Evolutionary conservation across 2,113 vertebrate genomes (phyloP), one percentile per base, ranked within the genome.

Genomic region (Chionomys nivalis): DNA sequence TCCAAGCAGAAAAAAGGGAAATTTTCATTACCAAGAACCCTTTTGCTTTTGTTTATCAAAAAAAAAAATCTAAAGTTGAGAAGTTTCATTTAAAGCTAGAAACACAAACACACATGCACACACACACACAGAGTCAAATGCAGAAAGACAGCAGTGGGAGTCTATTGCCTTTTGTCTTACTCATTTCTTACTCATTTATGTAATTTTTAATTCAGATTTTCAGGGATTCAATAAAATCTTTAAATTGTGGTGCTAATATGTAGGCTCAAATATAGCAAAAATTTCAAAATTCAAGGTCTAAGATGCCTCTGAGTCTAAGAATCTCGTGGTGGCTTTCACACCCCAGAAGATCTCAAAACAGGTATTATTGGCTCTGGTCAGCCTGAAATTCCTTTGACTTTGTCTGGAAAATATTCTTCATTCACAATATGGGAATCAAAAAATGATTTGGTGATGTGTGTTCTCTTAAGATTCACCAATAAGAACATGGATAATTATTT

Each of bases 381-480:
- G 2, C 58, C 90, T 5, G 1, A 78, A 49, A 89, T 77, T 21
- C 33, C 39, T 44, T 92, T 88, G 11, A 49, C 49, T 87, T 95
- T 14, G 28, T 42, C 31, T 90, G 39, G n/a, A 89, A 81, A 81
- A 82, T 52, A 91, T 13, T 6, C 76, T 90, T 14, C 26, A 5
- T n/a, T 95, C 14, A 66, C 33, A 83, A 36, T 33, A 7, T 49
- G n/a, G 23, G 28, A 82, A 72, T 95, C 42, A 2, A 52, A 89
- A 96, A 85, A 52, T 76, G 12, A 39, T 87, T 83, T 11, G 26
- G 12, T 92, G 28, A 66, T 13, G 68, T 63, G 1, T 9, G 3
- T 81, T 94, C 92, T 52, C 36, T 86, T 49, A 68, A 79, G 47
- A 91, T 36, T 49, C 75, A 82, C 31, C 75, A 87, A 70, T n/a